Evolutionary conservation across 2,888 invertebrate species (phyloP).

Genomic region (Zootermopsis nevadensis): DNA sequence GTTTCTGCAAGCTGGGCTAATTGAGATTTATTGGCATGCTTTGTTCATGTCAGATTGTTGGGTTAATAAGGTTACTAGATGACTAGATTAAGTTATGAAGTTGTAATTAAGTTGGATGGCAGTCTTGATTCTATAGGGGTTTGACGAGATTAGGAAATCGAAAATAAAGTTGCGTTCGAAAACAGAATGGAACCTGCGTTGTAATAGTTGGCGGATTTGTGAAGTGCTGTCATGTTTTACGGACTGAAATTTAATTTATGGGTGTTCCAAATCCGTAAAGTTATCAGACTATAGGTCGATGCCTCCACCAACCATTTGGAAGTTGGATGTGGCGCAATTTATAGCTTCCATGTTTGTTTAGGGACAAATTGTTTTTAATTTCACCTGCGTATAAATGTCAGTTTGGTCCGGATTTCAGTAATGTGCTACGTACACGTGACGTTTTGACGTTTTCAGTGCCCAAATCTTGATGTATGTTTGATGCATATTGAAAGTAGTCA

Average conservation of each 20-base stretch:
- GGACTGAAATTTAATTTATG: not conserved
- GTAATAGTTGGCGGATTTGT: too few relatives aligned
- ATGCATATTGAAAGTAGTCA: not conserved
- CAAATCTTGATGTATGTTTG: not conserved
- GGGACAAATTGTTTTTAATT: slow-evolving; percentile 2
- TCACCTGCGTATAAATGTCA: slow-evolving; percentile 11
- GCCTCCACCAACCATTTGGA: not conserved
- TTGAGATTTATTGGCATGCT: not conserved
- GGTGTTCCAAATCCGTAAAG: not conserved
- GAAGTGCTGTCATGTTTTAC: too few relatives aligned
- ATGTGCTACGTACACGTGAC: slow-evolving; percentile 1
- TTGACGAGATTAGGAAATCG: too few relatives aligned
- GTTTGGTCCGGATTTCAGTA: not conserved
- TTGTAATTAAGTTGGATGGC: too few relatives aligned
- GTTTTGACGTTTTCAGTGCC: not conserved
- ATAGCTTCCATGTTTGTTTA: not conserved
- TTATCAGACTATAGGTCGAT: not conserved
- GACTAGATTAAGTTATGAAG: too few relatives aligned
- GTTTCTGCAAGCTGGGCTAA: not conserved
- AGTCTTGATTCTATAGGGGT: too few relatives aligned
- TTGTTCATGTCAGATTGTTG: not conserved
- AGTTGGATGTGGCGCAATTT: not conserved
- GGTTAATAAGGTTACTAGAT: not conserved
- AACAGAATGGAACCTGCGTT: too few relatives aligned
- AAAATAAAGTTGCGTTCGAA: too few relatives aligned